Evolutionary conservation across 37 sponge, comb jelly and placozoan genomes (phyloP).

Genomic region (Halisarca cf. caerulea): DNA sequence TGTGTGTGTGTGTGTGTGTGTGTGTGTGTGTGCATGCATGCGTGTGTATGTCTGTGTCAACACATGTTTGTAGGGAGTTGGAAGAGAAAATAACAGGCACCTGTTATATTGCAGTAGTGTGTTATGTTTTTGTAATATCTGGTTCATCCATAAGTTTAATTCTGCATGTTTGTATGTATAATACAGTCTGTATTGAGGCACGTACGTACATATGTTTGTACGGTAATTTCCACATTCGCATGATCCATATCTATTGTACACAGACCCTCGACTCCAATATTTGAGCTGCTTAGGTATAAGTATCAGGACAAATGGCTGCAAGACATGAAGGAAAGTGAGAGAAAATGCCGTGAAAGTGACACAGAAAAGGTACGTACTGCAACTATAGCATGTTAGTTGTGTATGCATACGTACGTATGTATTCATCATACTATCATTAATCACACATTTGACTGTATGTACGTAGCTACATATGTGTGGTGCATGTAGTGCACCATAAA

Average conservation of each 20-base stretch:
- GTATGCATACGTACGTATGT: neutral
- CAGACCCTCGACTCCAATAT: slow-evolving; percentile 90
- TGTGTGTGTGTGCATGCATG: neutral
- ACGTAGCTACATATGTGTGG: too few relatives aligned
- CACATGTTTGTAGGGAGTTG: neutral
- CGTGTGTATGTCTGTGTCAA: too few relatives aligned
- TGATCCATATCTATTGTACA: neutral
- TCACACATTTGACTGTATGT: too few relatives aligned
- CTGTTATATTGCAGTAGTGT: too few relatives aligned
- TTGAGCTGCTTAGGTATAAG: slow-evolving; percentile 73
- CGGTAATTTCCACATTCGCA: neutral
- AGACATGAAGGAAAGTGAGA: slow-evolving; percentile 49
- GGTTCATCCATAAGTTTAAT: too few relatives aligned
- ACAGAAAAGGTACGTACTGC: slow-evolving; percentile 36
- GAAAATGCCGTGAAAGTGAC: slow-evolving; percentile 33
- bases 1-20: slow-evolving; percentile 2
- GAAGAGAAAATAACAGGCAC: too few relatives aligned
- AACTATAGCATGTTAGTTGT: neutral
- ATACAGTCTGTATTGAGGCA: neutral
- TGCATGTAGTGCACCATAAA: too few relatives aligned
- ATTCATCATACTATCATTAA: too few relatives aligned
- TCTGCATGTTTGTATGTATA: neutral
- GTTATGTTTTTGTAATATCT: too few relatives aligned
- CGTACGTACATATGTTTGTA: too few relatives aligned
- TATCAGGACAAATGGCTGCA: slow-evolving; percentile 84